These are phyloP conservation scores for Corynorhinus townsendii DNA, from an alignment of 2,113 vertebrate genomes.

Conservation along the genomic window DNA sequence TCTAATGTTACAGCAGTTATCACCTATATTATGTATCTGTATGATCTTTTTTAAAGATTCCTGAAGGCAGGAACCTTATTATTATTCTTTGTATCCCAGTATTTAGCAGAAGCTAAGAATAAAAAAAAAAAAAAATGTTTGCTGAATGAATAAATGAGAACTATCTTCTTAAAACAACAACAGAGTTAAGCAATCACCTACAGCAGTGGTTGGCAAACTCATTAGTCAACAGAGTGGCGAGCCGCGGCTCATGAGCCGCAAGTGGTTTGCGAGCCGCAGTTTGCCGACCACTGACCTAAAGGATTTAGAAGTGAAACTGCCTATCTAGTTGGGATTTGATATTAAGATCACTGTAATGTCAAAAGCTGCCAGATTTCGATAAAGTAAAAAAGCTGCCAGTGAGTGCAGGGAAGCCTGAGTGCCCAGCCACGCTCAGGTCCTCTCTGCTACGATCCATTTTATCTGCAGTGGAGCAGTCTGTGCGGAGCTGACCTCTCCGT, in stretches of 20 bases:
- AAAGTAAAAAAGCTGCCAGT: neutral
- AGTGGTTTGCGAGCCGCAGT: too few species aligned
- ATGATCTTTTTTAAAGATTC: neutral
- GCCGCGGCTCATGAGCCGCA: too few species aligned
- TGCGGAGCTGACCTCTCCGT: neutral
- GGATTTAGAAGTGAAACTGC: neutral
- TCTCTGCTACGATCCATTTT: neutral
- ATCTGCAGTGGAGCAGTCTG: too few species aligned
- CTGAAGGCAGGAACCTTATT: neutral
- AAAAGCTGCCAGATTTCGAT: too few species aligned
- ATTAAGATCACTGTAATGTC: too few species aligned
- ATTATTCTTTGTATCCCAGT: neutral
- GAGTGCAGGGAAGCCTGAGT: neutral
- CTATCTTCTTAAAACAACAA: neutral
- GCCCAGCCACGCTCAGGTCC: neutral
- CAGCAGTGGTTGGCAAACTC: neutral
- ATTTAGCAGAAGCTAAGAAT: neutral
- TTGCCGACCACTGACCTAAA: neutral
- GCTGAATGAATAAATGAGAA: neutral
- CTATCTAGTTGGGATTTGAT: neutral
- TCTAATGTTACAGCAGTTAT: neutral
- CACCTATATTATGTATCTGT: neutral
- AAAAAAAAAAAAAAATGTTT: slow-evolving; percentile 17
- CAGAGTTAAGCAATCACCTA: neutral
- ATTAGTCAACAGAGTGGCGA: too few species aligned